Evolutionary conservation across 2,113 vertebrate species (phyloP).

Genomic region (Herpailurus yagouaroundi): DNA sequence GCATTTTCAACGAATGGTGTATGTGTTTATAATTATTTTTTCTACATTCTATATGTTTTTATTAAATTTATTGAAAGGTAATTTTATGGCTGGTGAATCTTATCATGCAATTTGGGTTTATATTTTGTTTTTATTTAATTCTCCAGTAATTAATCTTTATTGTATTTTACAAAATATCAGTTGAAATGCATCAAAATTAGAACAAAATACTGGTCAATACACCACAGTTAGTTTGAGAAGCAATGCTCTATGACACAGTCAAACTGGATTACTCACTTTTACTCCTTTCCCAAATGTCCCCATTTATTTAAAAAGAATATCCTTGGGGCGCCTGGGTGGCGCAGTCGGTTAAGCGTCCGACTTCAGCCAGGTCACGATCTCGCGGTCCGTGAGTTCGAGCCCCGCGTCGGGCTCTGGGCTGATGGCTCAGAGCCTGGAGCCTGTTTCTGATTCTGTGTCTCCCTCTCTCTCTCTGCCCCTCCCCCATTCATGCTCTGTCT

Average conservation of each 20-base stretch:
- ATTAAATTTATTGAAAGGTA: not conserved
- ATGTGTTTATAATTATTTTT: not conserved
- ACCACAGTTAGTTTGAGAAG: not conserved
- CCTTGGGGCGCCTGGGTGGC: no score
- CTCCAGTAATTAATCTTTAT: not conserved
- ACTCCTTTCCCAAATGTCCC: not conserved
- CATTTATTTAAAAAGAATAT: not conserved
- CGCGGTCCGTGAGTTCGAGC: no score
- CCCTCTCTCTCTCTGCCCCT: no score
- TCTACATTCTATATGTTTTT: not conserved
- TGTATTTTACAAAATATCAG: not conserved
- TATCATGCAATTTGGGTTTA: not conserved
- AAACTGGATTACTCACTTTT: not conserved
- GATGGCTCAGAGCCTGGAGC: no score
- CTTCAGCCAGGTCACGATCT: no score
- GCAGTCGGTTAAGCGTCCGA: no score
- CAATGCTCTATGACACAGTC: not conserved
- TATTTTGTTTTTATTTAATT: not conserved
- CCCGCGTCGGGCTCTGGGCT: no score
- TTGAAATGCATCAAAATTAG: not conserved
- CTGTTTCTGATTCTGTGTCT: no score
- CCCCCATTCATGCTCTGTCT: no score
- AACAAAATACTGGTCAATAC: not conserved
- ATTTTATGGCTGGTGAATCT: not conserved
- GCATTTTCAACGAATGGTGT: not conserved